Conservation (phyloP, 1,140 invertebrate species). For the Drosophila yakuba region DNA sequence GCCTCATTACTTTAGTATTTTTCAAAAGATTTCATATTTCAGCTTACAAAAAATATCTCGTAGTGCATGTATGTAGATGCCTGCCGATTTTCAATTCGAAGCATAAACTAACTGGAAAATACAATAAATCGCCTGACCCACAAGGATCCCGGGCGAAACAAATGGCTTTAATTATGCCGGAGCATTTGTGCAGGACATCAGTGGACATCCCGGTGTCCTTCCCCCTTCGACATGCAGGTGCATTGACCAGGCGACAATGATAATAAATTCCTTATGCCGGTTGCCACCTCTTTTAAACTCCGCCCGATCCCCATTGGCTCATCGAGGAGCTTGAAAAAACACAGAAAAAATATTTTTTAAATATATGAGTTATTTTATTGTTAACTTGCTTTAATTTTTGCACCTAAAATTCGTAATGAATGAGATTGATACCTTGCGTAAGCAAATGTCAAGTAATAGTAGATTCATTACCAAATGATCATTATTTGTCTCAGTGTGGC, state of each 20-base stretch:
- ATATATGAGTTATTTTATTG: too few relatives aligned
- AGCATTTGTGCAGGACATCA: constrained; percentile 48
- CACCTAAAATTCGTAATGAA: not conserved
- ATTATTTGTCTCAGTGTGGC: constrained; percentile 11
- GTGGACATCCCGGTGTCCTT: constrained; percentile 9
- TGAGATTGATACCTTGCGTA: not conserved
- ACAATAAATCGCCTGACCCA: constrained; percentile 73
- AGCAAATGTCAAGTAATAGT: too few relatives aligned
- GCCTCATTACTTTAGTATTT: too few relatives aligned
- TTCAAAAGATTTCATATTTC: not conserved
- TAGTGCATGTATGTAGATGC: not conserved
- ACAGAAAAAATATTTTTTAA: not conserved
- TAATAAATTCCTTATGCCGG: constrained; percentile 64
- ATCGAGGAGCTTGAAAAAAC: not conserved
- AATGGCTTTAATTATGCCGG: constrained; percentile 79
- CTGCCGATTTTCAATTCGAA: constrained; percentile 54
- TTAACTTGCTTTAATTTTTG: too few relatives aligned
- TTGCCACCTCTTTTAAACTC: constrained; percentile 18
- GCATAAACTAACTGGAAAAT: constrained; percentile 71
- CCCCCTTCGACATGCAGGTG: constrained; percentile 45
- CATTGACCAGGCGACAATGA: constrained; percentile 72
- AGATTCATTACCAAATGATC: not conserved
- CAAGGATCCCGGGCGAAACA: constrained; percentile 57
- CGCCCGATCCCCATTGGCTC: not conserved
- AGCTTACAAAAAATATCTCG: not conserved